Base-by-base conservation (phyloP, 2,113 vertebrate species). In the Budorcas taxicolor region DNA sequence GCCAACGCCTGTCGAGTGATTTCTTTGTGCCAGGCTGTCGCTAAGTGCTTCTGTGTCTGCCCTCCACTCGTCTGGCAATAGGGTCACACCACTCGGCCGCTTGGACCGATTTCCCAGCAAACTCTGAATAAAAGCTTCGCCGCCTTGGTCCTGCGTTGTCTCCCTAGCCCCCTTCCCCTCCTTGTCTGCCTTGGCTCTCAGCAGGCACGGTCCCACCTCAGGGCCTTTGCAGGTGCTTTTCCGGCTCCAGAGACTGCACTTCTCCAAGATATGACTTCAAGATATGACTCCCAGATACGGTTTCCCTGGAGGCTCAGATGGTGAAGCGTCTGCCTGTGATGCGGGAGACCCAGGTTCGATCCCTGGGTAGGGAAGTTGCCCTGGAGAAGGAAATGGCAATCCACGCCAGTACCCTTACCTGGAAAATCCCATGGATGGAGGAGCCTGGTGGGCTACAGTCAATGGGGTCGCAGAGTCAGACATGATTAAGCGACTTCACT, bases 1-100 rank as follows among this genome's bases (percentile, higher is more conserved):
- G 10, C 43, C 9, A 0, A 1, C 0, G 3, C 33, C 19, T 13
- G 3, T 1, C 0, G 9, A 40, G 87, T 0, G 40, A 67, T 2
- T 31, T 82, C 85, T 57, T 52, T 0, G 0, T 6, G 17, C 50
- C 25, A 7, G 47, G 64, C 23, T 2, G 1, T 31, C 0, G 21
- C 29, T 13, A 0, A 36, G 25, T 3, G 12, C 62, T 5, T 16
- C 13, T 0, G 3, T 40, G 60, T 6, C 40, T 25, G 40, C 5
- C 14, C 23, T 6, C 86, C 3, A 7, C 5, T 27, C 1, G 6
- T 53, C 78, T 25, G 80, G 88, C 33, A 3, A 3, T 9, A 11
- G 0, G 60, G 15, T 3, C 33, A 1, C 1, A n/a, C 40, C 45
- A 1, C 31, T 23, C 0, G 0, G 12, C 25, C 14, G 6, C 76